A percentile compares a stretch with the other conserved stretches of the same genome.
These are phyloP conservation scores for Ophion ventricosus DNA, from an alignment of 2,888 invertebrate genomes.

Conservation along the genomic window DNA sequence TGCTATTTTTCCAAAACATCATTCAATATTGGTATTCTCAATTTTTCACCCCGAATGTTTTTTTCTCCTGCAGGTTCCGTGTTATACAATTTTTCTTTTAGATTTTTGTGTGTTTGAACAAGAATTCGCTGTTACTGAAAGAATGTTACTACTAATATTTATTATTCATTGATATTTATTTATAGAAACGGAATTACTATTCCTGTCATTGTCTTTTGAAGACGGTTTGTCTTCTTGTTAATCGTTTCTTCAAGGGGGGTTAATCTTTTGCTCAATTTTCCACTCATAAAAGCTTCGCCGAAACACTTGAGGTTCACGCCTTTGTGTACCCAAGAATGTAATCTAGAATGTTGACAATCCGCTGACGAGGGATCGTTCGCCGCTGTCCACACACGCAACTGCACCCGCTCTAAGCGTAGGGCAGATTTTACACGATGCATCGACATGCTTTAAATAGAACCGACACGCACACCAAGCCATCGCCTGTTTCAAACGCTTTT, in stretches of 20 bases:
- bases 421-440: slow-evolving; percentile 23
- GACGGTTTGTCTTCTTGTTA: background rate
- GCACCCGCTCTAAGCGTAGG: slow-evolving; percentile 10
- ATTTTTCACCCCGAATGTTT: too few species aligned
- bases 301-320: slow-evolving; percentile 9
- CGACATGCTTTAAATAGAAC: slow-evolving; percentile 32
- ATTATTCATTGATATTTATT: too few species aligned
- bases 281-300: slow-evolving; percentile 1
- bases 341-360: slow-evolving; percentile 19
- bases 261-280: background rate
- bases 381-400: background rate
- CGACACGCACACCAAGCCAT: background rate
- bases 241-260: background rate
- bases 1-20: too few species aligned
- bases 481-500: background rate
- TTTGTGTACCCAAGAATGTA: background rate
- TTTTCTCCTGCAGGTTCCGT: too few species aligned
- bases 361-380: slow-evolving; percentile 12
- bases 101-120: too few species aligned
- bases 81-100: too few species aligned
- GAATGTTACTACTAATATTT: too few species aligned
- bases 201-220: background rate
- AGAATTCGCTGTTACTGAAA: too few species aligned
- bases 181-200: too few species aligned
- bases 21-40: too few species aligned